Evolutionary conservation across 2,888 invertebrate genomes (phyloP).

Genomic region (Sericinus montela): DNA sequence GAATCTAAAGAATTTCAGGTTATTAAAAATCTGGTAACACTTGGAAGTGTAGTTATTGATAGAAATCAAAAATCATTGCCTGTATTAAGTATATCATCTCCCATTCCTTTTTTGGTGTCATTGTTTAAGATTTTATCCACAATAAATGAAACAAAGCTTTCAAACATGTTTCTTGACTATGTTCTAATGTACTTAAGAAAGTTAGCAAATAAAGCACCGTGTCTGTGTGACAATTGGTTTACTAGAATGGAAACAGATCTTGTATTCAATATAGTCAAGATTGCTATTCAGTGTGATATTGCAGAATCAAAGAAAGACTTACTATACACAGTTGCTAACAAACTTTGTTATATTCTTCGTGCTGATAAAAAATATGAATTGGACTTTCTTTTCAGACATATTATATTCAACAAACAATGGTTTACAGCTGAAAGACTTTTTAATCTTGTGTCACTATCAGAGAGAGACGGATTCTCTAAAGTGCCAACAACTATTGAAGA

Average conservation of each 20-base stretch:
- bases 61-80: slow-evolving; percentile 58
- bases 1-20: slow-evolving; percentile 48
- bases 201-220: slow-evolving; percentile 49
- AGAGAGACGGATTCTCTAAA: slow-evolving; percentile 60
- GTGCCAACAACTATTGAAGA: slow-evolving; percentile 49
- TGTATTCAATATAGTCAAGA: slow-evolving; percentile 69
- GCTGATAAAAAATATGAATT: slow-evolving; percentile 79
- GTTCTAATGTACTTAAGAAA: slow-evolving; percentile 59
- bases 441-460: slow-evolving; percentile 72
- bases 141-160: slow-evolving; percentile 49
- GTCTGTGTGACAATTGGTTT: slow-evolving; percentile 80
- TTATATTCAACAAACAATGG: slow-evolving; percentile 81
- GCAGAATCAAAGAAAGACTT: slow-evolving; percentile 66
- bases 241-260: slow-evolving; percentile 81
- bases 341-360: slow-evolving; percentile 79
- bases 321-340: slow-evolving; percentile 79
- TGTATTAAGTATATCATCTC: slow-evolving; percentile 50
- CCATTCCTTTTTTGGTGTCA: slow-evolving; percentile 61
- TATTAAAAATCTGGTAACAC: slow-evolving; percentile 54
- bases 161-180: slow-evolving; percentile 55
- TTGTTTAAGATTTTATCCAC: slow-evolving; percentile 51
- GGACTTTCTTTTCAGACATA: slow-evolving; percentile 75
- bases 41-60: slow-evolving; percentile 52
- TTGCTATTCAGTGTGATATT: slow-evolving; percentile 50
- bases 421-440: slow-evolving; percentile 78